Conservation (phyloP, 2,888 invertebrate species). For the Drosophila antonietae region DNA sequence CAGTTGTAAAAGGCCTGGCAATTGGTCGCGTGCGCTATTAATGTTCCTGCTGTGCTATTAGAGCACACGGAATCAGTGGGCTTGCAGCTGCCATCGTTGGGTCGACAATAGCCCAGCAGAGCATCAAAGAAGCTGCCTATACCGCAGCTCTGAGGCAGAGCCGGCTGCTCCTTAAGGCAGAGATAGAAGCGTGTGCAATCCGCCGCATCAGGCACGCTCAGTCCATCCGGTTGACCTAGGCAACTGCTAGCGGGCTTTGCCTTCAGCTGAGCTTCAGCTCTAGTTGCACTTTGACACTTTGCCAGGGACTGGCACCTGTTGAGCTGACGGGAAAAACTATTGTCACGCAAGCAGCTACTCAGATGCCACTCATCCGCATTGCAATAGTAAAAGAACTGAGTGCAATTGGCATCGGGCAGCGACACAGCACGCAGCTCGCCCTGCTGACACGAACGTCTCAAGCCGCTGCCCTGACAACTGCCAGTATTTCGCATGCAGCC, state of each 20-base stretch:
- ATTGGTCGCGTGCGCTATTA: slow-evolving; percentile 63
- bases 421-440: slow-evolving; percentile 55
- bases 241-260: slow-evolving; percentile 40
- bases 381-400: slow-evolving; percentile 77
- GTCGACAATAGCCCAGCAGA: slow-evolving; percentile 63
- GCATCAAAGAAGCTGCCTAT: slow-evolving; percentile 73
- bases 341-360: slow-evolving; percentile 72
- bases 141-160: slow-evolving; percentile 62
- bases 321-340: slow-evolving; percentile 50
- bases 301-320: slow-evolving; percentile 59
- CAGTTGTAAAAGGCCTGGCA: slow-evolving; percentile 79
- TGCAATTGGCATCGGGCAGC: slow-evolving; percentile 55
- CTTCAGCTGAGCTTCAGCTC: not conserved
- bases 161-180: slow-evolving; percentile 55
- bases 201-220: slow-evolving; percentile 57
- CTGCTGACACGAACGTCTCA: slow-evolving; percentile 63
- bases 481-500: slow-evolving; percentile 59
- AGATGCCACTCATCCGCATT: slow-evolving; percentile 67
- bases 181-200: slow-evolving; percentile 77
- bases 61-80: slow-evolving; percentile 47
- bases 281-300: slow-evolving; percentile 35
- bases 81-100: slow-evolving; percentile 75
- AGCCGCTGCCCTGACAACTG: slow-evolving; percentile 73
- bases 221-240: slow-evolving; percentile 56
- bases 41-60: slow-evolving; percentile 27